Conservation (phyloP, 2,888 invertebrate genomes). For the Asteroscopus sphinx region DNA sequence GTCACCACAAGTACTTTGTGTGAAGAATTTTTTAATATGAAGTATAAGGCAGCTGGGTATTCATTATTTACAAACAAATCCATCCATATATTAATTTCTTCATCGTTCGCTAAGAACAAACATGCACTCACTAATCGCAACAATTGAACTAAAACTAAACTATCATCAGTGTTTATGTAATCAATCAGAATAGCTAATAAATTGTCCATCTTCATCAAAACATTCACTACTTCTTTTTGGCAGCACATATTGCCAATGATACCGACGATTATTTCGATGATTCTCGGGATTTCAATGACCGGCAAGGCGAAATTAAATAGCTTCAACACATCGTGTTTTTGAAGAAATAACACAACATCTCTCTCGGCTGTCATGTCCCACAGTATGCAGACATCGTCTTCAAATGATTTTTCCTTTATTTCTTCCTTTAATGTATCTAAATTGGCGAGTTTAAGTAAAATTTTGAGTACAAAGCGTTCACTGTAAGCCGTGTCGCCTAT, state of each 20-base stretch:
- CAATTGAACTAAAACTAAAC: constrained; percentile 93
- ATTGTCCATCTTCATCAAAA: constrained; percentile 88
- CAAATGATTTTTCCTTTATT: constrained; percentile 90
- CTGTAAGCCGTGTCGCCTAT: constrained; percentile 95
- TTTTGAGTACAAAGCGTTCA: constrained; percentile 92
- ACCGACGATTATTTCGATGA: constrained; percentile 95
- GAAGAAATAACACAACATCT: constrained; percentile 93
- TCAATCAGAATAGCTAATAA: constrained; percentile 89
- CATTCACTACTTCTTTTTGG: constrained; percentile 89
- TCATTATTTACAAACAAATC: constrained; percentile 81
- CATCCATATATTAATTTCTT: constrained; percentile 85
- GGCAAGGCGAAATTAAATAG: constrained; percentile 90
- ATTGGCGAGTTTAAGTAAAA: constrained; percentile 91
- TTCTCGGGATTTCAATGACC: constrained; percentile 90
- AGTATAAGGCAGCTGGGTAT: constrained; percentile 91
- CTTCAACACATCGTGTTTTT: constrained; percentile 92
- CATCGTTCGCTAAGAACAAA: constrained; percentile 77
- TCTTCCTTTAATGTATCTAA: constrained; percentile 85
- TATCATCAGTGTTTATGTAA: constrained; percentile 91
- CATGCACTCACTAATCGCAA: constrained; percentile 92
- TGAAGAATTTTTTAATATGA: constrained; percentile 93
- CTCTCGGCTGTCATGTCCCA: constrained; percentile 96
- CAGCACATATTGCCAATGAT: constrained; percentile 96
- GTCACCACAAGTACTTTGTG: constrained; percentile 90
- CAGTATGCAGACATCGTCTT: constrained; percentile 93